Percentiles rank a stretch among this genome's conserved stretches.
These are phyloP conservation scores for Vireo altiloquus DNA, from an alignment of 2,113 vertebrate species.

Conservation along the genomic window DNA sequence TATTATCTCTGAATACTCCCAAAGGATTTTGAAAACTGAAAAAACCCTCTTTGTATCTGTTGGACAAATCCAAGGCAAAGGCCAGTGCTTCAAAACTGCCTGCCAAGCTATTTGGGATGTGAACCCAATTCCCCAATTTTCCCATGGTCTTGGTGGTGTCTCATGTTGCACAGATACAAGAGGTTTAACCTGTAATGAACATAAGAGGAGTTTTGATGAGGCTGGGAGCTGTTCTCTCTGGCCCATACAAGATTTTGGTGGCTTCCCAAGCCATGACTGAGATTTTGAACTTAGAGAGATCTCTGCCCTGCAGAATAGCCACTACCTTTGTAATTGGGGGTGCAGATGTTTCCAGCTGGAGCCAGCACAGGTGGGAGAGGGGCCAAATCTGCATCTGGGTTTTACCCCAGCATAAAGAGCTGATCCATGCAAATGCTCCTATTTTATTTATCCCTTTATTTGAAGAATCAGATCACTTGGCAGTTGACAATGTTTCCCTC, in stretches of 20 bases:
- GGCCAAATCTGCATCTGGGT: not conserved
- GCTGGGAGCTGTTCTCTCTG: not conserved
- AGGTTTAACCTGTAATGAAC: not conserved
- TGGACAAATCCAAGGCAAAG: not conserved
- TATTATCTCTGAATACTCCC: not conserved
- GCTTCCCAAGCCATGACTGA: not conserved
- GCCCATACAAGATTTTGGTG: not conserved
- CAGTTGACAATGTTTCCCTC: not conserved
- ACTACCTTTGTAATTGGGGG: fast-evolving
- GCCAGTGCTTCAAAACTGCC: not conserved
- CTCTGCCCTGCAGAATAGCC: not conserved
- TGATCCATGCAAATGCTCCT: not conserved
- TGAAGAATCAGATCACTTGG: not conserved
- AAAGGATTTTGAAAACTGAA: not conserved
- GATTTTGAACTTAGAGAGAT: fast-evolving
- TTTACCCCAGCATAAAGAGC: not conserved
- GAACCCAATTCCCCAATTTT: not conserved
- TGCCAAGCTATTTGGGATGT: not conserved
- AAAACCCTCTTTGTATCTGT: not conserved
- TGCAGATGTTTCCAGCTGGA: not conserved
- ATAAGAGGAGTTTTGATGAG: not conserved
- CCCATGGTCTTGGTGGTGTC: not conserved
- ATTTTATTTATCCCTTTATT: not conserved
- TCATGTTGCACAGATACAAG: fast-evolving
- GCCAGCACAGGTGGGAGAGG: not conserved